These are phyloP conservation scores for Siniperca knerii DNA, from an alignment of 2,113 vertebrate species.

Conservation along the genomic window DNA sequence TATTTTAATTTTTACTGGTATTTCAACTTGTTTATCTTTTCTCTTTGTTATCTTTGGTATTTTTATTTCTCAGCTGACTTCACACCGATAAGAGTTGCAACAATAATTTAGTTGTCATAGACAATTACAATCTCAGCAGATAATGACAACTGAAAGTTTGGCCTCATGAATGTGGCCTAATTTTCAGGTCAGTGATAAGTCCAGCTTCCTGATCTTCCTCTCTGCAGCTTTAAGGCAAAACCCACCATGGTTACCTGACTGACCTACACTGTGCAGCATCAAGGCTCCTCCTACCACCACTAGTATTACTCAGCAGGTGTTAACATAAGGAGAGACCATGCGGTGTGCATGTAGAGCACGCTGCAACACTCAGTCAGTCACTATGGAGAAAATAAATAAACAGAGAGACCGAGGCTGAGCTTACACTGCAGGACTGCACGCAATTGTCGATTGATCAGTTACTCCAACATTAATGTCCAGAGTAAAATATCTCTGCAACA, in stretches of 20 bases:
- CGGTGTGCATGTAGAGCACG: background rate
- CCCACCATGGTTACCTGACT: background rate
- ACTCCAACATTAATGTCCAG: too few relatives aligned
- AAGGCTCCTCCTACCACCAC: background rate
- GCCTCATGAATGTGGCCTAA: too few relatives aligned
- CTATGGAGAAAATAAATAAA: slow-evolving; percentile 5
- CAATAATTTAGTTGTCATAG: background rate
- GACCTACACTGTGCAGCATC: slow-evolving; percentile 1
- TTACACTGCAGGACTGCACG: background rate
- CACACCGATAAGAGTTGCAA: background rate
- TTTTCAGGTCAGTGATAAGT: background rate
- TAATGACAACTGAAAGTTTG: background rate
- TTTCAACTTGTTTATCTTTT: background rate
- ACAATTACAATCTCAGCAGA: background rate
- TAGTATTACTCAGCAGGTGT: slow-evolving; percentile 22
- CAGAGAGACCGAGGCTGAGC: background rate
- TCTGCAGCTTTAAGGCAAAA: slow-evolving; percentile 33
- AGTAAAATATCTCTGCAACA: too few relatives aligned
- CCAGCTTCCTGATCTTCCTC: background rate
- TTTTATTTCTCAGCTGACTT: background rate
- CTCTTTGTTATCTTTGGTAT: background rate
- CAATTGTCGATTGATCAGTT: too few relatives aligned
- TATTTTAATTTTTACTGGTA: too few relatives aligned
- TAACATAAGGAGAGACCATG: slow-evolving; percentile 20
- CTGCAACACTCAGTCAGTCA: background rate